phyloP scores from a whole-genome alignment of 2,113 vertebrate genomes.

The Vulpes lagopus region DNA sequence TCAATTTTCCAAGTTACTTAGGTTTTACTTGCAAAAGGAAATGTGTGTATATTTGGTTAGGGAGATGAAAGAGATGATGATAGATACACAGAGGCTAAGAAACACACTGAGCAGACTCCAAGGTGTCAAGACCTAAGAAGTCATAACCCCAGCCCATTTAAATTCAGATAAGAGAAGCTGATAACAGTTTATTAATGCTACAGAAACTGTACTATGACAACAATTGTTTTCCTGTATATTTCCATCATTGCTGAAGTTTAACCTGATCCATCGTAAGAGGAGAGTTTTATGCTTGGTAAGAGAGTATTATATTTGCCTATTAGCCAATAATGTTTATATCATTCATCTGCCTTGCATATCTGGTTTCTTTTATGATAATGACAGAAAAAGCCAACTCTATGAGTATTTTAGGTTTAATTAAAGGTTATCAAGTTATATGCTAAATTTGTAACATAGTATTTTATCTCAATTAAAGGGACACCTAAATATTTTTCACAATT shows the following conservation, averaged over 20 bases:
- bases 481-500: not conserved
- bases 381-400: not conserved
- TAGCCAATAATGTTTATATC: not conserved
- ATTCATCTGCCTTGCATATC: not conserved
- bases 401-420: conserved; percentile 2
- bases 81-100: not conserved
- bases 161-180: not conserved
- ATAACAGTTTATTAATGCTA: not conserved
- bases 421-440: not conserved
- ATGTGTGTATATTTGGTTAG: not conserved
- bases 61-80: not conserved
- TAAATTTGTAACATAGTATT: not conserved
- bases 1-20: not conserved
- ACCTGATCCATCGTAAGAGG: not conserved
- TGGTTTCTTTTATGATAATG: not conserved
- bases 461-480: not conserved
- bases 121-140: not conserved
- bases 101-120: not conserved
- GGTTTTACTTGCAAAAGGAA: not conserved
- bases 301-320: not conserved
- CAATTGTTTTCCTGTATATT: not conserved
- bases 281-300: not conserved
- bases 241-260: not conserved
- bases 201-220: not conserved
- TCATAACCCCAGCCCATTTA: not conserved